Conservation (phyloP, 2,888 invertebrate genomes). For the Altica lythri region DNA sequence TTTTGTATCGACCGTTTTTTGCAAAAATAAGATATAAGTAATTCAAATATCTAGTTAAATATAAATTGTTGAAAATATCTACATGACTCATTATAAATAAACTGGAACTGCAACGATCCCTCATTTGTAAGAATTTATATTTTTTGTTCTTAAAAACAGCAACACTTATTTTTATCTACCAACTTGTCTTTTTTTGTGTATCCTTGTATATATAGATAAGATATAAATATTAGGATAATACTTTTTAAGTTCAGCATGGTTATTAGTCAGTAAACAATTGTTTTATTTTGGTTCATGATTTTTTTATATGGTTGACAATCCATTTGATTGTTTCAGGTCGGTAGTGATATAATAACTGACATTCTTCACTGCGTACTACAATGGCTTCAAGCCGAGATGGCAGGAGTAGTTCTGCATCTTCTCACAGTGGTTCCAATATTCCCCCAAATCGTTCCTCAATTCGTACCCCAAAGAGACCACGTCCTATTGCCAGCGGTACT, state of each 20-base stretch:
- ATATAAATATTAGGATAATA: no score
- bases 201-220: no score
- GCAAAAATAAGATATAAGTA: no score
- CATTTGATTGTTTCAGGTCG: constrained; percentile 63
- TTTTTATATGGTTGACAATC: constrained; percentile 5
- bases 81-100: no score
- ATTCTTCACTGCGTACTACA: constrained; percentile 7
- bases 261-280: background rate
- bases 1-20: no score
- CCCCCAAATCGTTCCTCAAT: constrained; percentile 55
- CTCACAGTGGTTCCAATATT: constrained; percentile 54
- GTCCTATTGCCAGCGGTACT: constrained; percentile 61
- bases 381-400: constrained; percentile 57
- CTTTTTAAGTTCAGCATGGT: no score
- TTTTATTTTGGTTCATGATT: background rate
- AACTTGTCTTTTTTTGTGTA: no score
- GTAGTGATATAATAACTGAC: constrained; percentile 39
- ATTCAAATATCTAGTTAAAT: no score
- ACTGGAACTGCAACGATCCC: no score
- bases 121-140: background rate
- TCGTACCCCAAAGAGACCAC: constrained; percentile 59
- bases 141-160: no score
- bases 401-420: constrained; percentile 57
- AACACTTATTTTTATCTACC: no score
- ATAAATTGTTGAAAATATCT: no score